A percentile compares a stretch with the other conserved stretches of the same genome.
phyloP scores from a whole-genome alignment of 2,113 vertebrate species.

The Sander vitreus region DNA sequence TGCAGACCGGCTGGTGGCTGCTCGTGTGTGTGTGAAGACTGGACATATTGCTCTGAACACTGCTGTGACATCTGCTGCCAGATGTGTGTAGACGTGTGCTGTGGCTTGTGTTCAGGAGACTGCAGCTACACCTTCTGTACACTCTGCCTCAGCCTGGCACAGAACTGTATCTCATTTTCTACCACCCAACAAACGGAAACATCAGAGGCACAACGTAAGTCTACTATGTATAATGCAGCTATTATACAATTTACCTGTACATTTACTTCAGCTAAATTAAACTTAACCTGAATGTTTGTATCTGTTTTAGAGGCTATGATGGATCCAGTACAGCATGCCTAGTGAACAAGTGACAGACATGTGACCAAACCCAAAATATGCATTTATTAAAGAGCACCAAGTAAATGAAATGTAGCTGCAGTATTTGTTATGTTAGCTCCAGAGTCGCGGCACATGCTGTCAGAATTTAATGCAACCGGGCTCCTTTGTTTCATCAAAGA shows the following conservation, averaged over 20 bases:
- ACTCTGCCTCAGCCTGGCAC: slow-evolving; percentile 58
- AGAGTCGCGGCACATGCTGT: slow-evolving; percentile 16
- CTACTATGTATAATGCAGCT: slow-evolving; percentile 15
- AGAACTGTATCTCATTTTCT: slow-evolving; percentile 53
- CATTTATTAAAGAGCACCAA: slow-evolving; percentile 26
- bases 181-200: slow-evolving; percentile 25
- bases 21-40: slow-evolving; percentile 42
- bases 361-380: not conserved
- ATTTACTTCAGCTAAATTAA: not conserved
- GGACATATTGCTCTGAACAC: slow-evolving; percentile 70
- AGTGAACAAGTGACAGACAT: slow-evolving; percentile 4
- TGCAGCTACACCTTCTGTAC: slow-evolving; percentile 80
- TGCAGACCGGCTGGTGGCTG: slow-evolving; percentile 35
- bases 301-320: slow-evolving; percentile 41
- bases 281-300: slow-evolving; percentile 6
- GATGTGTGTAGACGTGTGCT: slow-evolving; percentile 74
- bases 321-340: not conserved
- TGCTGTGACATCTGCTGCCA: slow-evolving; percentile 82
- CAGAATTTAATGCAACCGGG: slow-evolving; percentile 29
- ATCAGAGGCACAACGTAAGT: slow-evolving; percentile 61
- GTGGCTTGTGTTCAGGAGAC: slow-evolving; percentile 72
- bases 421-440: slow-evolving; percentile 22
- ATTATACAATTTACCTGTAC: not conserved
- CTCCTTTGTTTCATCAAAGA: slow-evolving; percentile 35
- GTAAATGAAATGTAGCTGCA: slow-evolving; percentile 31